phyloP scores from a whole-genome alignment of 2,113 vertebrate genomes.

The Catharus fuscescens region DNA sequence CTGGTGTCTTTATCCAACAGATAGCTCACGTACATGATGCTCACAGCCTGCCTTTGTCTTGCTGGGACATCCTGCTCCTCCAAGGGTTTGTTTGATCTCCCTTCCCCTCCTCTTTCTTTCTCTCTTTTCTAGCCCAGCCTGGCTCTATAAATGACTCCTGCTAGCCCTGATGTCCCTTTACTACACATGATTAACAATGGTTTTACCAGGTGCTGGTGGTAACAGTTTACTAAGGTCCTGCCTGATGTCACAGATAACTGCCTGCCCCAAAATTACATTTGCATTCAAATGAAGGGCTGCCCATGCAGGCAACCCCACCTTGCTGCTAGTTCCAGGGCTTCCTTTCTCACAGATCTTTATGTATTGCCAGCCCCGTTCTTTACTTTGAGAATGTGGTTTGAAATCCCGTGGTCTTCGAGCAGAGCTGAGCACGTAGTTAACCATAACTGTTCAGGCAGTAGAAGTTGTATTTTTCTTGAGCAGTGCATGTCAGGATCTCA shows the following conservation, averaged over 20 bases:
- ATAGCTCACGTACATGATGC: slow-evolving; percentile 89
- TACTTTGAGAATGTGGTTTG: neutral
- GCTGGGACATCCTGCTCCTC: slow-evolving; percentile 83
- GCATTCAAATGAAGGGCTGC: slow-evolving; percentile 88
- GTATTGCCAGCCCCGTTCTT: neutral
- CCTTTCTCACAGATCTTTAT: slow-evolving; percentile 67
- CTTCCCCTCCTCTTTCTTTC: slow-evolving; percentile 67
- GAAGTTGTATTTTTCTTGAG: neutral
- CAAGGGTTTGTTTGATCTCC: slow-evolving; percentile 51
- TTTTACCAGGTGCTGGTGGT: slow-evolving; percentile 85
- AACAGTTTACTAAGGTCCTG: slow-evolving; percentile 81
- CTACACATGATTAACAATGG: slow-evolving; percentile 87
- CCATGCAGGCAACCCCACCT: slow-evolving; percentile 77
- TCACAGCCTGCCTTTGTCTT: slow-evolving; percentile 66
- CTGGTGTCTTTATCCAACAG: slow-evolving; percentile 89
- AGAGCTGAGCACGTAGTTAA: neutral
- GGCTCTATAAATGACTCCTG: slow-evolving; percentile 80
- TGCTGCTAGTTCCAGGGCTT: slow-evolving; percentile 75
- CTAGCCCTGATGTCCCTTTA: slow-evolving; percentile 78
- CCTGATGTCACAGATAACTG: slow-evolving; percentile 86
- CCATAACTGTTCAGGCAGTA: neutral
- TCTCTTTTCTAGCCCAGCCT: slow-evolving; percentile 69
- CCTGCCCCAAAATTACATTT: slow-evolving; percentile 84
- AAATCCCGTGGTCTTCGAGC: neutral
- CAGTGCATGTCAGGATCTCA: neutral